Evolutionary conservation across 1,140 invertebrate species (phyloP), one percentile per base, ranked within the genome.

Genomic region (Caerostris extrusa): DNA sequence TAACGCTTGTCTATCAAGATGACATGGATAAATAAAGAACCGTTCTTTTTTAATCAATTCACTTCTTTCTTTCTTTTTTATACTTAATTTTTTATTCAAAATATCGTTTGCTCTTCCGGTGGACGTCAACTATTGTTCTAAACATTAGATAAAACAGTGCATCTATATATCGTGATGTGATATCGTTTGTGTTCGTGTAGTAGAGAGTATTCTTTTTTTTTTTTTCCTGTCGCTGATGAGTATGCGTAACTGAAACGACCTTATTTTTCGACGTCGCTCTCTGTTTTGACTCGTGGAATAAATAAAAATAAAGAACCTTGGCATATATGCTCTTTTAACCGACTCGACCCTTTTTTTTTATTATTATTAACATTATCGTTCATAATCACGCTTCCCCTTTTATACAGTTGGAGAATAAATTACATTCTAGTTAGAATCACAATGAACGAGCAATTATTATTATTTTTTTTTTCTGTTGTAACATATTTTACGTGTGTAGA

Each of bases 301-400:
- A 85, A 53, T 92, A 67, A 86, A 93, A 93, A 93, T 64, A 93
- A 86, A 71, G 58, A 93, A 87, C 91, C 91, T 93, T 93, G 91
- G 67, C 91, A 93, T 67, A 93, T 86, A 87, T 93, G 91, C 19
- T 87, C 57, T 19, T 55, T 93, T 93, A 93, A 86, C 61, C 91
- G 61, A 17, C 82, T 3, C 81, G 90, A 61, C 90, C 71, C 60
- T 90, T 67, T 67, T 89, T 67, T 67, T 89, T 71, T 12, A 61
- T n/a, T 60, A 19, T 91, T 91, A 82, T 57, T 91, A 91, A 3
- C 50, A 7, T 67, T 69, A 56, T 69, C 53, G 55, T 53, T 89
- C 34, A 50, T 87, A 17, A 89, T 55, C 57, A 10, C n/a, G 83
- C 6, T 86, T 60, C 60, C 85, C 34, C 19, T 64, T 87, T 61